phyloP scores from a whole-genome alignment of 2,888 invertebrate genomes.

The Nebria brevicollis region DNA sequence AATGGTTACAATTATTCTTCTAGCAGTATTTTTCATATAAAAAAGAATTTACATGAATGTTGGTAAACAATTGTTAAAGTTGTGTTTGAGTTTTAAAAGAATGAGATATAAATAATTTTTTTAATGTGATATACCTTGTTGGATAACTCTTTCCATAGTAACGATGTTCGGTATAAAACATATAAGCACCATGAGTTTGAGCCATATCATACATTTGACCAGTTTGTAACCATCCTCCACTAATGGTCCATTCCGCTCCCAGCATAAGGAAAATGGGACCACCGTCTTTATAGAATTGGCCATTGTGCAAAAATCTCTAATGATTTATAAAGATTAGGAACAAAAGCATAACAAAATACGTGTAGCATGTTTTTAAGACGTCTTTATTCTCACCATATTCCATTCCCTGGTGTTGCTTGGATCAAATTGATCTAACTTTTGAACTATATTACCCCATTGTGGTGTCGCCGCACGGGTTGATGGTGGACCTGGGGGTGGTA shows the following conservation, averaged over 20 bases:
- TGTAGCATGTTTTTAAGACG: neutral
- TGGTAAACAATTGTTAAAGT: no score
- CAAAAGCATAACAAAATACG: no score
- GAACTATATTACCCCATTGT: conserved; percentile 51
- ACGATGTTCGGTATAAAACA: conserved; percentile 83
- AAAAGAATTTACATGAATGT: no score
- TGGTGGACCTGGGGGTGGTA: conserved; percentile 48
- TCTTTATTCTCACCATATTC: conserved; percentile 62
- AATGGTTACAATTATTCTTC: no score
- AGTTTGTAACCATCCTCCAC: conserved; percentile 65
- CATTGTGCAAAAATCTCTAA: conserved; percentile 68
- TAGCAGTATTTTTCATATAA: no score
- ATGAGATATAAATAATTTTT: no score
- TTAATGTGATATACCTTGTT: conserved; percentile 64
- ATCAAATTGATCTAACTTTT: conserved; percentile 68
- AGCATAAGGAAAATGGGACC: conserved; percentile 73
- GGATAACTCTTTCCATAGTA: conserved; percentile 83
- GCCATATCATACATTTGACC: conserved; percentile 75
- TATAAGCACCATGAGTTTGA: conserved; percentile 67
- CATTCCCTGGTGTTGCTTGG: conserved; percentile 65
- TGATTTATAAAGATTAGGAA: conserved; percentile 15
- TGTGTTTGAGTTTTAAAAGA: neutral
- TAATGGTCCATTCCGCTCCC: conserved; percentile 81
- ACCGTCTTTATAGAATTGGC: conserved; percentile 63
- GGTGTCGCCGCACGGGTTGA: conserved; percentile 44